These are phyloP conservation scores for Heterodera schachtii DNA, from an alignment of 1,140 invertebrate species.

Conservation along the genomic window DNA sequence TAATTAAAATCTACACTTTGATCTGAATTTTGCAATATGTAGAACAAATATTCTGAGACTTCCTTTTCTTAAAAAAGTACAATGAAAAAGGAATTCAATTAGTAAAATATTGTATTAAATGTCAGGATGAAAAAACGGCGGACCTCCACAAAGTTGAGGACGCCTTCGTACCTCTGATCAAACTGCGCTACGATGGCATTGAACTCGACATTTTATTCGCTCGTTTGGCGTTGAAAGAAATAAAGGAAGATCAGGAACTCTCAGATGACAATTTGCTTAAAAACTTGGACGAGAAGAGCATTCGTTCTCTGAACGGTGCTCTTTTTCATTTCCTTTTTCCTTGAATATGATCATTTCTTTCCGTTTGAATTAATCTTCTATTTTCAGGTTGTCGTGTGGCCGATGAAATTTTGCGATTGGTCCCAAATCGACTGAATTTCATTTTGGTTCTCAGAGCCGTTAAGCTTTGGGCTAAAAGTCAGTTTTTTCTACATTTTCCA, in stretches of 20 bases:
- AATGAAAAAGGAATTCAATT: constrained; percentile 15
- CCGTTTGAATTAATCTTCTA: no score
- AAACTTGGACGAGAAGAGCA: constrained; percentile 93
- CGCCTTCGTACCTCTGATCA: constrained; percentile 98
- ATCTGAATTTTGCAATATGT: constrained; percentile 31
- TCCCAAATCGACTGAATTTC: constrained; percentile 93
- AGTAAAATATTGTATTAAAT: constrained; percentile 24
- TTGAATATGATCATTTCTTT: no score
- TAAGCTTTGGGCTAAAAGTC: constrained; percentile 98
- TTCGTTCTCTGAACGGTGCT: constrained; percentile 85
- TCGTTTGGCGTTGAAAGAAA: constrained; percentile 85
- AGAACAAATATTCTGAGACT: constrained; percentile 7
- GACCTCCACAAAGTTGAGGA: constrained; percentile 84
- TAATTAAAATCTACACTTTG: constrained; percentile 40
- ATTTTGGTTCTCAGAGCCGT: constrained; percentile 87
- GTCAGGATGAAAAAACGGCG: constrained; percentile 57
- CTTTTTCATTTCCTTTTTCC: no score
- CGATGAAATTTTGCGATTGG: constrained; percentile 91
- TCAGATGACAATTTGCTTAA: constrained; percentile 87
- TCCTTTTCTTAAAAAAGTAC: constrained; percentile 4
- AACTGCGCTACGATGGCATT: constrained; percentile 98
- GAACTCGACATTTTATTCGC: constrained; percentile 93
- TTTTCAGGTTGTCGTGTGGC: constrained; percentile 84
- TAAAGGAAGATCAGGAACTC: constrained; percentile 81
- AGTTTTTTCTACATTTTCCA: constrained; percentile 65